Evolutionary conservation across 2,888 invertebrate genomes (phyloP).

Genomic region (Lithophane semibrunnea): DNA sequence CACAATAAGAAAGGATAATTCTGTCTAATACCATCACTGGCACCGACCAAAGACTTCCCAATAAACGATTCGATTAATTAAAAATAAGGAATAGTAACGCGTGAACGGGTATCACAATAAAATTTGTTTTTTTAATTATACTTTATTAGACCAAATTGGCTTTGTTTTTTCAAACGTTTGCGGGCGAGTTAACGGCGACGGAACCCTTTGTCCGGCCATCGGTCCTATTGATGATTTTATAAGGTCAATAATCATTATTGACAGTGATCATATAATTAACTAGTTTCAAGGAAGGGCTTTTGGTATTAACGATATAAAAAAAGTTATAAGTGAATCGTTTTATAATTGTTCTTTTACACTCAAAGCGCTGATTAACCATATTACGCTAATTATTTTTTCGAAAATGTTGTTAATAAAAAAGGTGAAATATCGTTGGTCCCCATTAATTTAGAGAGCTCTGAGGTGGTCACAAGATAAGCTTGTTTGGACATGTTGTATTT

Average conservation of each 20-base stretch:
- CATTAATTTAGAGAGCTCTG: conserved; percentile 86
- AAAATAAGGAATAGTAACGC: conserved; percentile 80
- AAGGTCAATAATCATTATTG: conserved; percentile 89
- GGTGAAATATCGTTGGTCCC: conserved; percentile 75
- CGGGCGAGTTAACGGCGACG: conserved; percentile 77
- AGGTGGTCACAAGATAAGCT: conserved; percentile 87
- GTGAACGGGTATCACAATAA: conserved; percentile 85
- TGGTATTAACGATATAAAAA: conserved; percentile 59
- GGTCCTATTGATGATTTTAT: conserved; percentile 89
- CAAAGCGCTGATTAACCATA: conserved; percentile 67
- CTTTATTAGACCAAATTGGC: conserved; percentile 87
- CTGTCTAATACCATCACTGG: conserved; percentile 78
- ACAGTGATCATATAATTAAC: conserved; percentile 87
- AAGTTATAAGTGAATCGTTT: conserved; percentile 63
- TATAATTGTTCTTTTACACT: conserved; percentile 66
- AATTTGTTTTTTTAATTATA: conserved; percentile 87
- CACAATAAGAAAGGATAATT: conserved; percentile 79
- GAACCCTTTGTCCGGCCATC: conserved; percentile 82
- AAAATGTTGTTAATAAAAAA: conserved; percentile 69
- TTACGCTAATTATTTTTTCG: conserved; percentile 65
- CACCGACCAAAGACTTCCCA: conserved; percentile 75
- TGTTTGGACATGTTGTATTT: conserved; percentile 87
- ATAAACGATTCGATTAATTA: conserved; percentile 87
- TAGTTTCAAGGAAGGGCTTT: conserved; percentile 80
- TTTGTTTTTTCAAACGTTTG: conserved; percentile 84